Evolutionary conservation across 2,797 vertebrate genomes (phyloP).

Genomic region (Coregonus ussuriensis): DNA sequence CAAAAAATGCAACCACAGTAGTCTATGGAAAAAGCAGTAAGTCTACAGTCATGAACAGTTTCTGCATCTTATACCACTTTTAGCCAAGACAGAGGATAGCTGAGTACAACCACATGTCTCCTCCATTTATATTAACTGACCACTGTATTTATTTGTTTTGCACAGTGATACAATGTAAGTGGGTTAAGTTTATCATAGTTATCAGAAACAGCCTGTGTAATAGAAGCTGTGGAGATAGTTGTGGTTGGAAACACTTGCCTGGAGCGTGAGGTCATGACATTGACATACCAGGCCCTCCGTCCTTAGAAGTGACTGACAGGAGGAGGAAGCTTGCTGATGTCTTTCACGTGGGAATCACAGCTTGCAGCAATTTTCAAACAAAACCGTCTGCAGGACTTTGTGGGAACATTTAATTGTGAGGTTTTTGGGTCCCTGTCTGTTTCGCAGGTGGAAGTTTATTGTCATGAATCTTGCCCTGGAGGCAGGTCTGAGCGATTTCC

Average conservation of each 20-base stretch:
- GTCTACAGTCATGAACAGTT: too few relatives aligned
- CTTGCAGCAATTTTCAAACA: constrained; percentile 85
- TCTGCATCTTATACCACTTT: constrained; percentile 12
- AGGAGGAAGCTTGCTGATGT: constrained; percentile 83
- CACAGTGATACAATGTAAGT: constrained; percentile 43
- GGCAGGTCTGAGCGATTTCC: too few relatives aligned
- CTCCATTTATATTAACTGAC: not conserved
- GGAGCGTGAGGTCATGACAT: constrained; percentile 85
- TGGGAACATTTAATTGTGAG: constrained; percentile 90
- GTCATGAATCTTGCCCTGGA: too few relatives aligned
- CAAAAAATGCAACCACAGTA: too few relatives aligned
- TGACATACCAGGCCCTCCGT: constrained; percentile 82
- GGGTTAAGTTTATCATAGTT: constrained; percentile 63
- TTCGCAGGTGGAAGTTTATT: constrained; percentile 61
- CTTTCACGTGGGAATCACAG: constrained; percentile 98
- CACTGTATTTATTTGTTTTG: constrained; percentile 15
- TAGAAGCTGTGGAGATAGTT: constrained; percentile 80
- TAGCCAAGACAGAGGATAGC: constrained; percentile 15
- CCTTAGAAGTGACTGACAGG: constrained; percentile 88
- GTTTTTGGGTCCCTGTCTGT: constrained; percentile 75
- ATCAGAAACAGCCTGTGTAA: constrained; percentile 87
- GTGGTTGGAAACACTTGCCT: constrained; percentile 84
- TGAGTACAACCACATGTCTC: constrained; percentile 23
- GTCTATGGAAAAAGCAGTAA: too few relatives aligned
- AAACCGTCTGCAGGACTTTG: constrained; percentile 81